Evolutionary conservation across 2,888 invertebrate species (phyloP).

Genomic region (Machimus atricapillus): DNA sequence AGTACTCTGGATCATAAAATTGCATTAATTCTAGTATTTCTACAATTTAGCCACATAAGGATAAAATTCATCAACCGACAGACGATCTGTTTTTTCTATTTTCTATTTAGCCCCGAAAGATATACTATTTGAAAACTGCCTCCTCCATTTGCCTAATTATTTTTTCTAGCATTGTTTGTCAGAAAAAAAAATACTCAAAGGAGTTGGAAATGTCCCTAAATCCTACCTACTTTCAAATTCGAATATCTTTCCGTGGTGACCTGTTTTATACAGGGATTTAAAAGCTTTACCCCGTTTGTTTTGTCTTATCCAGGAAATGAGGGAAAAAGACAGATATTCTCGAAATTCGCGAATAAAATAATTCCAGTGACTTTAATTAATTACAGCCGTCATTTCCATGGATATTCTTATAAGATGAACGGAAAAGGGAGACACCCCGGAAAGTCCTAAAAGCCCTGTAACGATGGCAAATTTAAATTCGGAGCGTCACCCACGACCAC

Average conservation of each 20-base stretch:
- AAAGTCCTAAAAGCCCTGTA: neutral
- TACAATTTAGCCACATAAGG: too few species aligned
- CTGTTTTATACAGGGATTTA: neutral
- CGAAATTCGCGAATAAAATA: neutral
- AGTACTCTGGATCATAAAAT: too few species aligned
- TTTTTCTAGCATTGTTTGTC: neutral
- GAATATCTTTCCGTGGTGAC: neutral
- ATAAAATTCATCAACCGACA: neutral
- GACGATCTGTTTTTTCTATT: neutral
- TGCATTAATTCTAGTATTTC: too few species aligned
- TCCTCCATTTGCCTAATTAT: neutral
- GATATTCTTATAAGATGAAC: neutral
- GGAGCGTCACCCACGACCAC: neutral
- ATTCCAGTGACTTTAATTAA: neutral
- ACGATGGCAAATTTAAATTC: neutral
- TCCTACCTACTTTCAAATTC: neutral
- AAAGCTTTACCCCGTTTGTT: neutral
- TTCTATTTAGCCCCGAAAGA: neutral
- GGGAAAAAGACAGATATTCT: neutral
- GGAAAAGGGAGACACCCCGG: neutral
- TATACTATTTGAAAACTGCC: neutral
- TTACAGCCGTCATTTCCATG: neutral
- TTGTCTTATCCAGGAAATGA: neutral
- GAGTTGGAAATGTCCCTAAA: neutral
- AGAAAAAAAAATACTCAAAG: neutral